Conservation (phyloP, 1,140 invertebrate species). For the Bombus sylvicola region DNA sequence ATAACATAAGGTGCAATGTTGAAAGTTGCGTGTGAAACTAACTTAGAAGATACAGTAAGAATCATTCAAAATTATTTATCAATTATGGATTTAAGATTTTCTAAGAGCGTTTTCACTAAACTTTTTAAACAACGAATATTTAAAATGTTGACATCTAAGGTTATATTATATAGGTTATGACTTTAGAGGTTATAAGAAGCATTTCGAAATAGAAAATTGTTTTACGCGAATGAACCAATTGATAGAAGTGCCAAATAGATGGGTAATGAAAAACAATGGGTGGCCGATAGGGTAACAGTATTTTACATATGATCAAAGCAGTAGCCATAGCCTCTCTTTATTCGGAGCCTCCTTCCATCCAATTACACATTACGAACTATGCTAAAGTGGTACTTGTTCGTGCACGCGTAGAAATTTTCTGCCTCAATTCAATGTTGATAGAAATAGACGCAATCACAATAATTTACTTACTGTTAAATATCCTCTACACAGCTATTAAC, state of each 20-base stretch:
- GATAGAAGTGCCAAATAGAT: constrained; percentile 1
- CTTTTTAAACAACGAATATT: constrained; percentile 34
- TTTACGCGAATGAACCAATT: not conserved
- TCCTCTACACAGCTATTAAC: constrained; percentile 69
- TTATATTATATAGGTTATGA: constrained; percentile 81
- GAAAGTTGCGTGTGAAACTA: not conserved
- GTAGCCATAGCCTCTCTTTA: constrained; percentile 73
- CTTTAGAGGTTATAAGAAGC: constrained; percentile 59
- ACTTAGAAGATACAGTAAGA: not conserved
- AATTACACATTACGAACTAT: constrained; percentile 59
- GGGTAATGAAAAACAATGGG: constrained; percentile 47
- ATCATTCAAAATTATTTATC: not conserved
- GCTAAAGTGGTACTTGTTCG: not conserved
- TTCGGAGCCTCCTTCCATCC: constrained; percentile 58
- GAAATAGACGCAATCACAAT: constrained; percentile 39
- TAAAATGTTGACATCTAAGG: constrained; percentile 76
- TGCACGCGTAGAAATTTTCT: constrained; percentile 33
- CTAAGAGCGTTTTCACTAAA: not conserved
- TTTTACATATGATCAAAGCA: constrained; percentile 65
- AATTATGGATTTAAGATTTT: not conserved
- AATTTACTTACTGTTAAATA: constrained; percentile 75
- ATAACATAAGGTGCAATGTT: not conserved
- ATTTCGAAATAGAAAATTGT: constrained; percentile 30
- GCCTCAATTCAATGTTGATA: constrained; percentile 22
- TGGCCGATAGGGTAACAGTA: constrained; percentile 45